Conservation (phyloP, 2,113 vertebrate genomes). For the Myotis lucifugus region DNA sequence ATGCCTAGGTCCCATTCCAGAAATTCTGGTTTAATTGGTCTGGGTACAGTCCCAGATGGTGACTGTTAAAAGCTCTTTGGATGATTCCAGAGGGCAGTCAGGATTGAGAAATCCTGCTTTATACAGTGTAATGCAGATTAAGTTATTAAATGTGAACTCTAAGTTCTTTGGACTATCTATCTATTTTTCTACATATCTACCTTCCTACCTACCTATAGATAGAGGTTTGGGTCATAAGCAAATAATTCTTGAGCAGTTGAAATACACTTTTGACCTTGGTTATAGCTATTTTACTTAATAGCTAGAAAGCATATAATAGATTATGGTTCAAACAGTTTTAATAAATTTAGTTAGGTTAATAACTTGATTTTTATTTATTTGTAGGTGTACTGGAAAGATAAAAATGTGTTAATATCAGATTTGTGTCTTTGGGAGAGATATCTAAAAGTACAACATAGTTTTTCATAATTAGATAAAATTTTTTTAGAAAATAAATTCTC, state of each 20-base stretch:
- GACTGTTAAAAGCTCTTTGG: not conserved
- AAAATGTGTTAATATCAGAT: constrained; percentile 78
- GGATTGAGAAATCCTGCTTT: not conserved
- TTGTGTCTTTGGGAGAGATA: constrained; percentile 72
- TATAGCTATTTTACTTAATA: constrained; percentile 35
- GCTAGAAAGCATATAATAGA: constrained; percentile 5
- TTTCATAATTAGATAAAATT: constrained; percentile 66
- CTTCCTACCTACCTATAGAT: not conserved
- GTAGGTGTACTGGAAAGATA: constrained; percentile 59
- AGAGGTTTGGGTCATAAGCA: not conserved
- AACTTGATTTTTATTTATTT: constrained; percentile 76
- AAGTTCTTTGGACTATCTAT: not conserved
- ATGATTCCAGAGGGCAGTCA: constrained; percentile 27
- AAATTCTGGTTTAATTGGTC: not conserved
- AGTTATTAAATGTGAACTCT: constrained; percentile 16
- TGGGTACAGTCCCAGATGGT: not conserved
- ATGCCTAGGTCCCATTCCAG: not conserved
- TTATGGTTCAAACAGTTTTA: constrained; percentile 69
- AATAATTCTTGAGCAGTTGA: constrained; percentile 35
- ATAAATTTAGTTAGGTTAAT: constrained; percentile 62
- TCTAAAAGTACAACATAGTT: constrained; percentile 70
- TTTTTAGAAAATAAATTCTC: constrained; percentile 71
- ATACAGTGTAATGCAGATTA: not conserved
- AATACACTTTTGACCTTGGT: constrained; percentile 36
- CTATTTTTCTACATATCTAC: not conserved